Percentiles rank a stretch among this genome's conserved stretches.
These are phyloP conservation scores for Hemichromis elongatus DNA, from an alignment of 2,113 vertebrate genomes.

Conservation along the genomic window DNA sequence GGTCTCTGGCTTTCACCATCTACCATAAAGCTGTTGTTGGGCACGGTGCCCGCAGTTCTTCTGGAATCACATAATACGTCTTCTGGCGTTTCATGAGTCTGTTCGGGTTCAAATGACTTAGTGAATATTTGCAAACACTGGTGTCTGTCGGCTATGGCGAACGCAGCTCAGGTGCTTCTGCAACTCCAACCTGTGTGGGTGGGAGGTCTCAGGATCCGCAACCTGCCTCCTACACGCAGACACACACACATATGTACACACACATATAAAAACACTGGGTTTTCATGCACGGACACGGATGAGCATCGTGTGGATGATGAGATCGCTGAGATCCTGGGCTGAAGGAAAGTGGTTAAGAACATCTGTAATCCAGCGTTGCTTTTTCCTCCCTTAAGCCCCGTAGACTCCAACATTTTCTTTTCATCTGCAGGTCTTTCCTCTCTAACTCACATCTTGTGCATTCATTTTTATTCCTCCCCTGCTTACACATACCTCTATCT, in stretches of 20 bases:
- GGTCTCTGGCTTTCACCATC: background rate
- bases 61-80: background rate
- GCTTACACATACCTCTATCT: background rate
- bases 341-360: background rate
- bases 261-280: background rate
- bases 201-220: constrained; percentile 43
- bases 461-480: background rate
- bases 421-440: background rate
- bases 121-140: constrained; percentile 51
- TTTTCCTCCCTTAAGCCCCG: background rate
- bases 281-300: background rate
- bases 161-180: constrained; percentile 58
- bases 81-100: constrained; percentile 17
- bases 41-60: constrained; percentile 1
- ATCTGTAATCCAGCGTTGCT: background rate
- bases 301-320: background rate
- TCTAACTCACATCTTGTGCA: background rate
- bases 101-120: constrained; percentile 39
- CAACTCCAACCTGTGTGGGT: constrained; percentile 51
- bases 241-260: background rate
- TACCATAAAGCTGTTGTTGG: background rate
- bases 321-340: constrained; percentile 10
- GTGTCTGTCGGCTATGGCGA: constrained; percentile 33
- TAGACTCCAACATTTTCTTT: background rate
- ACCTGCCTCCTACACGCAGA: constrained; percentile 51